These are phyloP conservation scores for Macropis europaea DNA, from an alignment of 2,888 invertebrate species.

Conservation along the genomic window DNA sequence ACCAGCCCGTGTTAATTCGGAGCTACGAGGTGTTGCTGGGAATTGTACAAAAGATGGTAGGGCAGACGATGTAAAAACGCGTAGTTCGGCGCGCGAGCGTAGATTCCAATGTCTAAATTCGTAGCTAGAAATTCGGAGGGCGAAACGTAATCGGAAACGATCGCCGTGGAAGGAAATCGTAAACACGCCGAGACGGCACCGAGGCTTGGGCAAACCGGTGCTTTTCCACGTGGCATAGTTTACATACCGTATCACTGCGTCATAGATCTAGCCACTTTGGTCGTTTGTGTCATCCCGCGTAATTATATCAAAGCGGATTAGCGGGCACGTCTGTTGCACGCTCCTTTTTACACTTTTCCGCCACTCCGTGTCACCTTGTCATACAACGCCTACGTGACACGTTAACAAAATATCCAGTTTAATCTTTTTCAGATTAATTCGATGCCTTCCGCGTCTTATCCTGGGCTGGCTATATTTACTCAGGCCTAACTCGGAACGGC, in stretches of 20 bases:
- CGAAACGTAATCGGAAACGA: neutral
- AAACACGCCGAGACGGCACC: constrained; percentile 12
- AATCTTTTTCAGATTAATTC: neutral
- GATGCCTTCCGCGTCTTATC: neutral
- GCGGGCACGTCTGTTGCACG: neutral
- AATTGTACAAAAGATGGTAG: neutral
- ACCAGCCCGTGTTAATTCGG: too few relatives aligned
- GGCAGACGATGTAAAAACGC: neutral
- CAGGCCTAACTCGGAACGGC: too few relatives aligned
- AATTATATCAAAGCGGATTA: constrained; percentile 57
- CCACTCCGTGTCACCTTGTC: neutral
- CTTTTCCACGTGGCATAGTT: constrained; percentile 55
- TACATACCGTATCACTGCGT: constrained; percentile 48
- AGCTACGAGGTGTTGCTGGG: neutral
- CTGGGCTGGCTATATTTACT: too few relatives aligned
- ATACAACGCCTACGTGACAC: neutral
- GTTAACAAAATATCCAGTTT: too few relatives aligned
- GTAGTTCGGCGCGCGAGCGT: neutral
- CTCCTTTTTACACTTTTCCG: neutral
- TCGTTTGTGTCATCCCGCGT: constrained; percentile 51
- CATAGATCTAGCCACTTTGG: constrained; percentile 20
- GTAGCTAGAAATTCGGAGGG: neutral
- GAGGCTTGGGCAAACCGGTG: constrained; percentile 4
- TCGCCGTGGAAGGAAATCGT: constrained; percentile 20
- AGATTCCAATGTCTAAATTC: neutral